Percentiles rank a stretch among this genome's conserved stretches.
phyloP scores from a whole-genome alignment of 2,888 invertebrate genomes.

The Agriopis leucophaearia region DNA sequence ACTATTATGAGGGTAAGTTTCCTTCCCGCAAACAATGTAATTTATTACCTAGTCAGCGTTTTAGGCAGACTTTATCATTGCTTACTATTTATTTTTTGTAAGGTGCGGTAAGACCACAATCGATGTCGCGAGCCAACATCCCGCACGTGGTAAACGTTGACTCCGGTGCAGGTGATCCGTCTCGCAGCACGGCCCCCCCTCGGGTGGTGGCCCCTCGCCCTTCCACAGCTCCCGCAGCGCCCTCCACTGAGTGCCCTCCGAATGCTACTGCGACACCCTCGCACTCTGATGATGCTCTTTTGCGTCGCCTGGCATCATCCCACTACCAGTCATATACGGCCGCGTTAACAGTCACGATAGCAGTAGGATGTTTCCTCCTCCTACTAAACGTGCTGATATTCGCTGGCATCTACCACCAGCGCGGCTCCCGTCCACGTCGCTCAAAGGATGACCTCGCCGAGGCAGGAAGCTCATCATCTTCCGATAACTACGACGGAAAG shows the following conservation, averaged over 20 bases:
- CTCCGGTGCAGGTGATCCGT: slow-evolving; percentile 60
- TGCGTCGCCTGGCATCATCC: slow-evolving; percentile 92
- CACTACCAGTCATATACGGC: slow-evolving; percentile 96
- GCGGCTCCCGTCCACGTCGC: slow-evolving; percentile 90
- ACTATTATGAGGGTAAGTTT: slow-evolving; percentile 91
- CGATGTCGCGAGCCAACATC: slow-evolving; percentile 88
- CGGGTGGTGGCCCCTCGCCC: slow-evolving; percentile 78
- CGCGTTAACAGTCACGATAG: slow-evolving; percentile 94
- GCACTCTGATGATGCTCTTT: slow-evolving; percentile 89
- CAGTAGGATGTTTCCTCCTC: slow-evolving; percentile 93
- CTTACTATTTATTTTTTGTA: slow-evolving; percentile 21
- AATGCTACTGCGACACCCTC: slow-evolving; percentile 82
- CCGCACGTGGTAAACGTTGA: slow-evolving; percentile 84
- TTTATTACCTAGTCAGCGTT: background rate
- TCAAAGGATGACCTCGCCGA: slow-evolving; percentile 92
- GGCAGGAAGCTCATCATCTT: slow-evolving; percentile 89
- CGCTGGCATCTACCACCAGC: slow-evolving; percentile 95
- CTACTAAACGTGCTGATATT: slow-evolving; percentile 94
- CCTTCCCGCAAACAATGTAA: background rate
- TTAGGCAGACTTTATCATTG: background rate
- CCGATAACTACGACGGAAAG: slow-evolving; percentile 88
- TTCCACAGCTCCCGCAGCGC: slow-evolving; percentile 75
- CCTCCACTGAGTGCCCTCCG: slow-evolving; percentile 92
- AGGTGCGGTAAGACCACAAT: slow-evolving; percentile 92
- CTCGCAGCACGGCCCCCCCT: slow-evolving; percentile 73